These are phyloP conservation scores for Fabriciana adippe DNA, from an alignment of 2,888 invertebrate genomes.

Conservation along the genomic window DNA sequence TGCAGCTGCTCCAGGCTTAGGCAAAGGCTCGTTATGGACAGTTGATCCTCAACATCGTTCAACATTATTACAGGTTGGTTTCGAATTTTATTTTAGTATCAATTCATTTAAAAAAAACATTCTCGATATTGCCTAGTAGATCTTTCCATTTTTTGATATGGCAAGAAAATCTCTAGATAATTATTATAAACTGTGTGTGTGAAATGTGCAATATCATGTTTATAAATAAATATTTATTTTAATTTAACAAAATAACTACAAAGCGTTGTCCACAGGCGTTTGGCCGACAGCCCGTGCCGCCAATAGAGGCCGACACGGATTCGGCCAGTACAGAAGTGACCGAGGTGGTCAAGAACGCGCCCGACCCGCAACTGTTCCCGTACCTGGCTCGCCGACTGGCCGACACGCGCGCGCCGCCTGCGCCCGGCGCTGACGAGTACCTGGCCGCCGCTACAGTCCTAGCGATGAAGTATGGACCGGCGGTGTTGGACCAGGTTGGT, in stretches of 20 bases:
- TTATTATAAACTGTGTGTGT: too few species aligned
- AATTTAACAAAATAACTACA: conserved; percentile 20
- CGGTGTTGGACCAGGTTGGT: conserved; percentile 78
- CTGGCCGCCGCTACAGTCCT: conserved; percentile 94
- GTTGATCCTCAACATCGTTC: conserved; percentile 96
- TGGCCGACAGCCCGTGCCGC: conserved; percentile 92
- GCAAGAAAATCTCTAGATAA: too few species aligned
- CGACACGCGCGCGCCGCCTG: conserved; percentile 57
- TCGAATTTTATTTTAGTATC: neutral
- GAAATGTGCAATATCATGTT: neutral
- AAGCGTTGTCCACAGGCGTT: conserved; percentile 85
- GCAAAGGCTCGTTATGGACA: conserved; percentile 98
- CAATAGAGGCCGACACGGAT: conserved; percentile 63
- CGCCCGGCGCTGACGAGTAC: conserved; percentile 85
- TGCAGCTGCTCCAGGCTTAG: conserved; percentile 86
- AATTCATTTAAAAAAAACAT: neutral
- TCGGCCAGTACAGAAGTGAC: conserved; percentile 12
- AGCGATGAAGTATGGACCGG: conserved; percentile 92
- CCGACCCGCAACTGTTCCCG: conserved; percentile 91
- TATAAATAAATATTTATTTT: conserved; percentile 7
- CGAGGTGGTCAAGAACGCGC: conserved; percentile 44
- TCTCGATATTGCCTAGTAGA: neutral
- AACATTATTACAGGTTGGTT: conserved; percentile 81
- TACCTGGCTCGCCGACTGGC: conserved; percentile 88
- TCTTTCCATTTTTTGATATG: too few species aligned